Percentiles rank a stretch among this genome's conserved stretches.
phyloP scores from a whole-genome alignment of 2,888 invertebrate genomes.

The Machimus rusticus region DNA sequence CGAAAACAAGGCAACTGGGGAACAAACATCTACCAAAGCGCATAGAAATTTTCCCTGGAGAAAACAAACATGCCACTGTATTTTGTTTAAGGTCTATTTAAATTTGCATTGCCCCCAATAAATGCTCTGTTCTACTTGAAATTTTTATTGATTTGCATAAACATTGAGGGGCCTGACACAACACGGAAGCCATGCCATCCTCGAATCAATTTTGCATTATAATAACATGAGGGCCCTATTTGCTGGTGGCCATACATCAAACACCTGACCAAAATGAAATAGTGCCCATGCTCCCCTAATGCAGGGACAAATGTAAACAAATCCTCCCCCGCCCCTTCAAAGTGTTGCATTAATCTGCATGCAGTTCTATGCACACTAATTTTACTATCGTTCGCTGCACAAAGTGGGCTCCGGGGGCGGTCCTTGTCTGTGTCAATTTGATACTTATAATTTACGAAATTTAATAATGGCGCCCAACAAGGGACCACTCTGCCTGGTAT shows the following conservation, averaged over 20 bases:
- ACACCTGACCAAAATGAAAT: background rate
- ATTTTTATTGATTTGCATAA: background rate
- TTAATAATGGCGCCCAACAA: background rate
- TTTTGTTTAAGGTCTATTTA: background rate
- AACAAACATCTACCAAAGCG: background rate
- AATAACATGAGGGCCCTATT: background rate
- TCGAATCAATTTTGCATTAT: background rate
- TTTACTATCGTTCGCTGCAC: background rate
- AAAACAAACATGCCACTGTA: background rate
- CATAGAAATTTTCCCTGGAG: background rate
- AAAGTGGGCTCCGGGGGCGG: background rate
- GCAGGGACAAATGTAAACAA: background rate
- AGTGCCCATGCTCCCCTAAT: background rate
- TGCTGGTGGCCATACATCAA: background rate
- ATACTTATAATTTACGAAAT: background rate
- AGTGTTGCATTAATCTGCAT: background rate
- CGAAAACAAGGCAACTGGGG: background rate
- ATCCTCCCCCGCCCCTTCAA: background rate
- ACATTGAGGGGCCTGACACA: background rate
- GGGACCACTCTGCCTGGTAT: background rate
- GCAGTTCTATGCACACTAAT: background rate
- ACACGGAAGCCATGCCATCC: background rate
- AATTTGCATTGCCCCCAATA: background rate
- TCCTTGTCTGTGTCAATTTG: background rate
- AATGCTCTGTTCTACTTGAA: background rate